Evolutionary conservation across 2,797 vertebrate genomes (phyloP).

Genomic region (Linurgus olivaceus): DNA sequence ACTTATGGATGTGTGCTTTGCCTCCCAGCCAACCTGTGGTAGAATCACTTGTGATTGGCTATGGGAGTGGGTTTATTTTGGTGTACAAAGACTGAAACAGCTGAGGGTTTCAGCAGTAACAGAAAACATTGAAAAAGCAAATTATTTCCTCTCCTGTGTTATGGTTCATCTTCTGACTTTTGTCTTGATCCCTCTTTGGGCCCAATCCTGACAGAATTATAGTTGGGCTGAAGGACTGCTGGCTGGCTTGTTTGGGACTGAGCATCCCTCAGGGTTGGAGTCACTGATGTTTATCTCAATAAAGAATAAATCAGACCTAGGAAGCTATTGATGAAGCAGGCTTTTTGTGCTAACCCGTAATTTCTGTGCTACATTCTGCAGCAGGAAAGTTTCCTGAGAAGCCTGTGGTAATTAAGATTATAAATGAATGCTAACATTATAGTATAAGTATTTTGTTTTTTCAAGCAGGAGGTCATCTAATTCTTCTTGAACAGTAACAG

Average conservation of each 20-base stretch:
- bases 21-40: background rate
- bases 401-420: conserved; percentile 12
- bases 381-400: conserved; percentile 7
- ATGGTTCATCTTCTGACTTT: background rate
- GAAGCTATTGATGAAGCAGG: background rate
- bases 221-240: background rate
- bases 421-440: background rate
- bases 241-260: background rate
- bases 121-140: background rate
- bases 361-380: background rate
- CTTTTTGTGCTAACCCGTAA: background rate
- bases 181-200: background rate
- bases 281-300: background rate
- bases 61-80: background rate
- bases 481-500: background rate
- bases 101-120: background rate
- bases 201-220: background rate
- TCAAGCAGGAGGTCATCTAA: background rate
- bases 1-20: background rate
- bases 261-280: background rate
- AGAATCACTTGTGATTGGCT: background rate
- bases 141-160: background rate
- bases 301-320: background rate
- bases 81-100: background rate
- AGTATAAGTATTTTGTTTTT: background rate